Base-by-base conservation (phyloP, 1,140 invertebrate genomes). In the Drosophila quadrilineata region DNA sequence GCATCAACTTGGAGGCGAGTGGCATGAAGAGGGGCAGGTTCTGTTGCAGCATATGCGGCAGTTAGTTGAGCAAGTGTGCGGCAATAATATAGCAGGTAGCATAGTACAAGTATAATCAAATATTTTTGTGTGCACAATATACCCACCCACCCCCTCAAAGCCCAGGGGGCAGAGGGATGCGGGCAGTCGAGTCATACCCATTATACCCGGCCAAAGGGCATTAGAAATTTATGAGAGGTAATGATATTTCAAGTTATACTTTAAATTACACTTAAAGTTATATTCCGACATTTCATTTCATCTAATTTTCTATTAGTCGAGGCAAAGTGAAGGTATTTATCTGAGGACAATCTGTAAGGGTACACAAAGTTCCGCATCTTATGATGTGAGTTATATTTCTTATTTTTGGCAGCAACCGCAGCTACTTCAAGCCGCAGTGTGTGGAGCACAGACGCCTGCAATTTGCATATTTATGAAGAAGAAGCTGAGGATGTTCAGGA, bases 391-490 rank as follows among this genome's bases (percentile, higher is more conserved):
- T 26, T 26, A 19, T n/a, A n/a, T 22, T 10, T 52, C 38, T 38
- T 54, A 22, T 43, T 17, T 54, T 33, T 33, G 46, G 67, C 36
- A 57, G 58, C 49, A 43, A 43, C 58, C 46, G 12, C 69, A 57
- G 43, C 49, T 53, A 35, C 28, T 21, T 49, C 49, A 35, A 35
- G 22, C 4, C 24, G 1, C 2, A 10, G 12, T 10, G 2, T 9
- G 3, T 10, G n/a, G 38, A 41, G 6, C 9, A 29, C 21, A 36
- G 26, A 10, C 26, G 21, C 36, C 28, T 45, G 69, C 67, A 87
- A 87, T 87, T 87, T 87, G 76, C 84, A 87, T 87, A 87, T 87
- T 87, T 87, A 87, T 87, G 77, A 87, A 87, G 84, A 84, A 84
- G 41, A n/a, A n/a, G n/a, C n/a, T n/a, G n/a, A n/a, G n/a, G n/a